A percentile compares a stretch with the other conserved stretches of the same genome.
phyloP scores from a whole-genome alignment of 2,113 vertebrate species.

The Gallinago jamesoni region DNA sequence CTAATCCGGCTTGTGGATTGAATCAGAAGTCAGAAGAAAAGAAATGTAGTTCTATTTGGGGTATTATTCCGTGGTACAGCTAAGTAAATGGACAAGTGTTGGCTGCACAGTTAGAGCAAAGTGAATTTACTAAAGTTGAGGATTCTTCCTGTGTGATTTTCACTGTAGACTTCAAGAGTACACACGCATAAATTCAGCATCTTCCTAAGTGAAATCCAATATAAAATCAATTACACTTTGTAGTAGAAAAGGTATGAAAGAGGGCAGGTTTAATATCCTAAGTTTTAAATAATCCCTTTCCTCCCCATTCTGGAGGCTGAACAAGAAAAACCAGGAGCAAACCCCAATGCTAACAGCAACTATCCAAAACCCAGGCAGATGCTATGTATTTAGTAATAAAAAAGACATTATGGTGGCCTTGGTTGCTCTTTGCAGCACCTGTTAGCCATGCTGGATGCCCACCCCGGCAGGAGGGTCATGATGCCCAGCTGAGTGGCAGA shows the following conservation, averaged over 20 bases:
- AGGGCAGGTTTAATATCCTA: background rate
- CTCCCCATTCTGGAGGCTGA: background rate
- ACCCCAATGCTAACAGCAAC: background rate
- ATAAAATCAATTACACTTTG: background rate
- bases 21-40: background rate
- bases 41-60: background rate
- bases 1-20: background rate
- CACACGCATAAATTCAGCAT: background rate
- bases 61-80: background rate
- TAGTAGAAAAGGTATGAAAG: background rate
- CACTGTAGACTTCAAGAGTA: background rate
- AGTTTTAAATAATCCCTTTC: background rate
- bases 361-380: background rate
- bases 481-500: background rate
- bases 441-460: background rate
- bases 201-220: background rate
- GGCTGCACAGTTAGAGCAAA: background rate
- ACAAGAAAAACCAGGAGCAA: background rate
- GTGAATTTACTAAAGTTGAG: background rate
- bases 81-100: background rate
- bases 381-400: background rate
- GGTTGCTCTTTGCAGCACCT: background rate
- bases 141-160: background rate
- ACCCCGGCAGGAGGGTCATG: background rate
- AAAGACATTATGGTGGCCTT: background rate